Percentiles rank a stretch among this genome's conserved stretches.
Conservation (phyloP, 2,888 invertebrate genomes). For the Watsonalla binaria region DNA sequence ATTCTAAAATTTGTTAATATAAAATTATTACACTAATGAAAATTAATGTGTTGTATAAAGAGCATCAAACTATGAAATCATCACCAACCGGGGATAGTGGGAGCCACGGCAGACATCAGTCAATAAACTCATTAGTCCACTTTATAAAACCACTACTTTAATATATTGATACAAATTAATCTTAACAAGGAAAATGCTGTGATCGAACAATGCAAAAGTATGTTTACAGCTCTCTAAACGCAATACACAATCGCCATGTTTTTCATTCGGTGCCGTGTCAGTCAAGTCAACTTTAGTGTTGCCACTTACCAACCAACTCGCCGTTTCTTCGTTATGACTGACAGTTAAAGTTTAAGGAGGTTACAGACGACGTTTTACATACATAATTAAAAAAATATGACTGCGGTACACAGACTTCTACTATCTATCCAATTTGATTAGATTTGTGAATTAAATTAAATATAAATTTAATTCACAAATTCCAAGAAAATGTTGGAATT, state of each 20-base stretch:
- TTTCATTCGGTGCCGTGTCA: conserved; percentile 31
- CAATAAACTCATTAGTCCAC: conserved; percentile 75
- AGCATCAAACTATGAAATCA: conserved; percentile 8
- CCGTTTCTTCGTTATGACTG: too few species aligned
- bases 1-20: too few species aligned
- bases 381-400: too few species aligned
- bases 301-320: too few species aligned
- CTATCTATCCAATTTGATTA: too few species aligned
- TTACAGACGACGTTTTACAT: too few species aligned
- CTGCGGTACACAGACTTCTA: too few species aligned
- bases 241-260: conserved; percentile 63
- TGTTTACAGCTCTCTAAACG: conserved; percentile 61
- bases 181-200: conserved; percentile 21
- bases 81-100: conserved; percentile 75
- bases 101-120: conserved; percentile 78
- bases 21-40: neutral
- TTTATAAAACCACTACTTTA: conserved; percentile 48
- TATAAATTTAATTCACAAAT: too few species aligned
- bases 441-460: too few species aligned
- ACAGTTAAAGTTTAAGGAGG: too few species aligned
- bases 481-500: too few species aligned
- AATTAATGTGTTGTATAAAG: conserved; percentile 1
- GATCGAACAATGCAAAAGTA: conserved; percentile 38
- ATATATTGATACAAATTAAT: conserved; percentile 28
- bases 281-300: conserved; percentile 12